Conservation (phyloP, 2,113 vertebrate genomes). For the Myrmecophaga tridactyla region DNA sequence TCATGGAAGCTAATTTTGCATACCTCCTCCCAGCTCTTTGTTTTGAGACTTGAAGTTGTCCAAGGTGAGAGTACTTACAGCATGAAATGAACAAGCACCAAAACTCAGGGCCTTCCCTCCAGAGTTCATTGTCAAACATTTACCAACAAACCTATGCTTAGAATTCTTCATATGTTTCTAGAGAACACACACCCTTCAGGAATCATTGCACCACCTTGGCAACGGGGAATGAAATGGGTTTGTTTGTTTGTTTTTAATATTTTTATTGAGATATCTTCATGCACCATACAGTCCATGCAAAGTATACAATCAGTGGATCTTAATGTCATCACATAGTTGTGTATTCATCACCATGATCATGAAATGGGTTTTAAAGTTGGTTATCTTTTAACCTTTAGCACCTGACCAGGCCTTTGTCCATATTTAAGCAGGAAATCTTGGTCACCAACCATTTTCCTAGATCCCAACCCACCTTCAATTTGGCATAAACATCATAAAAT, state of each 20-base stretch:
- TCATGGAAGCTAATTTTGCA: not conserved
- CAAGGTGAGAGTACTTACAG: too few relatives aligned
- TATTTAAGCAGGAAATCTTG: too few relatives aligned
- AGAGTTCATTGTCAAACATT: accelerated
- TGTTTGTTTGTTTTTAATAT: too few relatives aligned
- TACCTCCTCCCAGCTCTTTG: not conserved
- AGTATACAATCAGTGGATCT: too few relatives aligned
- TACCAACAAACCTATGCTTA: too few relatives aligned
- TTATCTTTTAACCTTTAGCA: not conserved
- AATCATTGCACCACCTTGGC: not conserved
- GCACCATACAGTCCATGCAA: too few relatives aligned
- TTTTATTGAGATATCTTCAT: too few relatives aligned
- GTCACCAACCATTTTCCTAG: accelerated
- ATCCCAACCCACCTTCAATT: too few relatives aligned
- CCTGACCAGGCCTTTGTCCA: not conserved
- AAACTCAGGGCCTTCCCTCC: not conserved
- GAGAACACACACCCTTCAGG: accelerated
- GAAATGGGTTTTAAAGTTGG: not conserved
- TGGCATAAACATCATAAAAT: accelerated
- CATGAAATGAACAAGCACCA: not conserved
- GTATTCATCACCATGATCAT: too few relatives aligned
- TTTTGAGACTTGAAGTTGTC: not conserved
- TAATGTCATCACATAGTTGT: too few relatives aligned
- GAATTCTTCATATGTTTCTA: not conserved
- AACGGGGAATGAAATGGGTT: accelerated